A percentile compares a stretch with the other conserved stretches of the same genome.
Evolutionary conservation across 2,888 invertebrate species (phyloP).

Genomic region (Drosophila flavopinicola): DNA sequence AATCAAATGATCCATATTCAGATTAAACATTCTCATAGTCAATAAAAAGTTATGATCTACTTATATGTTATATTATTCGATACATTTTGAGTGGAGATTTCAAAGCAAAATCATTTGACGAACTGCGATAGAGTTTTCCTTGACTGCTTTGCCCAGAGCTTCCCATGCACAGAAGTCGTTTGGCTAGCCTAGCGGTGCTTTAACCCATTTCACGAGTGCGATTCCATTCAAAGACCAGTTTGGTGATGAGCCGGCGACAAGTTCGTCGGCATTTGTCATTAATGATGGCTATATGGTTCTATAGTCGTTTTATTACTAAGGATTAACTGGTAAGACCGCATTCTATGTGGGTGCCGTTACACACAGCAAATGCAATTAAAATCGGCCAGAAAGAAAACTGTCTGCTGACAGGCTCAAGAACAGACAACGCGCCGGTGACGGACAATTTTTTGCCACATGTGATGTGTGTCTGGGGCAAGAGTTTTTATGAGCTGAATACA

Average conservation of each 20-base stretch:
- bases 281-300: slow-evolving; percentile 29
- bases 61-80: no score
- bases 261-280: slow-evolving; percentile 38
- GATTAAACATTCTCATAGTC: no score
- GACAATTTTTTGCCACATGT: slow-evolving; percentile 33
- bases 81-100: no score
- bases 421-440: slow-evolving; percentile 18
- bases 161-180: slow-evolving; percentile 9
- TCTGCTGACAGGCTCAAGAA: slow-evolving; percentile 29
- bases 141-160: slow-evolving; percentile 6
- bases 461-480: slow-evolving; percentile 2
- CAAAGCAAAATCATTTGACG: not conserved
- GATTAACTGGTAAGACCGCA: slow-evolving; percentile 52
- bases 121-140: slow-evolving; percentile 2
- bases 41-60: no score
- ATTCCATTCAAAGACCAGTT: slow-evolving; percentile 38
- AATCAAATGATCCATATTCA: no score
- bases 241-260: slow-evolving; percentile 41
- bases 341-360: slow-evolving; percentile 56
- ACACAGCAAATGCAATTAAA: slow-evolving; percentile 45
- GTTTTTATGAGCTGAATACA: slow-evolving; percentile 21
- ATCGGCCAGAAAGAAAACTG: slow-evolving; percentile 24
- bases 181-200: slow-evolving; percentile 41
- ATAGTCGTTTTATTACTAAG: slow-evolving; percentile 16
- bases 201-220: slow-evolving; percentile 42